Evolutionary conservation across 2,888 invertebrate genomes (phyloP), one percentile per base, ranked within the genome.

Genomic region (Clanis bilineata): DNA sequence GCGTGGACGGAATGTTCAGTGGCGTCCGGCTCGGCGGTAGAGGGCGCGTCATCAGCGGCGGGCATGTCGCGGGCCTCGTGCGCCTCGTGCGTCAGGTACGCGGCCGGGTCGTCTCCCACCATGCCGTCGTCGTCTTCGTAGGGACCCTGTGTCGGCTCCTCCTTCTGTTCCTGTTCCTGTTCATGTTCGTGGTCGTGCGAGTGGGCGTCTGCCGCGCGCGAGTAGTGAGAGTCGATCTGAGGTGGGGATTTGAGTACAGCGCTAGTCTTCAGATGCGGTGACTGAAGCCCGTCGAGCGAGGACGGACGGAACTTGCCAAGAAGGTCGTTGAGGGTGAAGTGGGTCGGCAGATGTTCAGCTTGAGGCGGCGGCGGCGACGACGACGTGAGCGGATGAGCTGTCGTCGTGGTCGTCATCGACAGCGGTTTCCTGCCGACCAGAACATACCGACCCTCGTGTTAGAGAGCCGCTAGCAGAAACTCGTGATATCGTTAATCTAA

Each of bases 21-120:
- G 76, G 92, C 93, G 76, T 94, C 94, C 76, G 94, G 94, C 88
- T 93, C 93, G 79, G 93, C 92, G 69, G 94, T 93, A 68, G 94
- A 93, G 59, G 89, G 88, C 61, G 88, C 88, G 39, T 93, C 93
- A 59, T 93, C 93, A 47, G 84, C 85, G 56, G 85, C 86, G 64
- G 87, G 85, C 56, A 84, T 85, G 63, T 85, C 90, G 66, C 74
- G 82, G 56, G 82, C 82, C 70, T 85, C 89, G 65, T 85, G 83
- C 65, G 82, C 82, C 70, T 85, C 89, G 65, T 85, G 83, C 65
- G 77, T 74, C 72, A 92, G 72, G 76, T 89, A 91, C 67, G 93
- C 92, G 62, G 92, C 86, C 47, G 94, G 93, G 76, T 93, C 93
- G 71, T 93, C 93, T 59, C 93, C 93, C 64, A 85, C 88, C 92